Conservation (phyloP, 2,888 invertebrate species). For the Noctua comes region DNA sequence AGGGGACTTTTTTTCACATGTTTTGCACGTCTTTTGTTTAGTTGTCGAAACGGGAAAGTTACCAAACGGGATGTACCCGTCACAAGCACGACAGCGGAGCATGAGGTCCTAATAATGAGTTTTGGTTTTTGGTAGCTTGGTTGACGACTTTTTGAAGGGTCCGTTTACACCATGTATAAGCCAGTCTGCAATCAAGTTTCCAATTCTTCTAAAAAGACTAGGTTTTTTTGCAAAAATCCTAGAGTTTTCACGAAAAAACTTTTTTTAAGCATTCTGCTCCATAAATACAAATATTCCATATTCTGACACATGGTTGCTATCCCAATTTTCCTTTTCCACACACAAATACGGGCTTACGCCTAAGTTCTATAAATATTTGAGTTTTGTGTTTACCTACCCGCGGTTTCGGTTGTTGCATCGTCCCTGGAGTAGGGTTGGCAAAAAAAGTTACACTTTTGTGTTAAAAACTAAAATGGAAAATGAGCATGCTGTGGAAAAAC, state of each 20-base stretch:
- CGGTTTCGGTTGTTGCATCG: constrained; percentile 65
- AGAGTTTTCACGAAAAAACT: neutral
- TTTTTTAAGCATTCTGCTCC: neutral
- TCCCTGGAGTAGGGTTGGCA: constrained; percentile 49
- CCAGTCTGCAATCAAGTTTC: neutral
- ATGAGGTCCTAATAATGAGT: too few species aligned
- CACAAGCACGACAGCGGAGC: too few species aligned
- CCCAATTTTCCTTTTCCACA: constrained; percentile 64
- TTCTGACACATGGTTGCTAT: constrained; percentile 59
- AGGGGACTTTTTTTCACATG: too few species aligned
- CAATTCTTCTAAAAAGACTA: neutral
- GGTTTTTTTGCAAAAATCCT: neutral
- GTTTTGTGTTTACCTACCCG: constrained; percentile 73
- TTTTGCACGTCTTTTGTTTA: too few species aligned
- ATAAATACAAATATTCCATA: constrained; percentile 55
- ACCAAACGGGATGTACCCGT: too few species aligned
- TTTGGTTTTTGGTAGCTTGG: too few species aligned
- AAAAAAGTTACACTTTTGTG: constrained; percentile 45
- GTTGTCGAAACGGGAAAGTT: too few species aligned
- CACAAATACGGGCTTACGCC: constrained; percentile 74
- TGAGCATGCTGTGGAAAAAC: neutral
- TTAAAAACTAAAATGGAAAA: constrained; percentile 18
- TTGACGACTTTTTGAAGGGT: too few species aligned
- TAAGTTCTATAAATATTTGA: constrained; percentile 82
- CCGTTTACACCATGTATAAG: too few species aligned